A percentile compares a stretch with the other conserved stretches of the same genome.
Evolutionary conservation across 2,113 vertebrate species (phyloP).

Genomic region (Collichthys lucidus): DNA sequence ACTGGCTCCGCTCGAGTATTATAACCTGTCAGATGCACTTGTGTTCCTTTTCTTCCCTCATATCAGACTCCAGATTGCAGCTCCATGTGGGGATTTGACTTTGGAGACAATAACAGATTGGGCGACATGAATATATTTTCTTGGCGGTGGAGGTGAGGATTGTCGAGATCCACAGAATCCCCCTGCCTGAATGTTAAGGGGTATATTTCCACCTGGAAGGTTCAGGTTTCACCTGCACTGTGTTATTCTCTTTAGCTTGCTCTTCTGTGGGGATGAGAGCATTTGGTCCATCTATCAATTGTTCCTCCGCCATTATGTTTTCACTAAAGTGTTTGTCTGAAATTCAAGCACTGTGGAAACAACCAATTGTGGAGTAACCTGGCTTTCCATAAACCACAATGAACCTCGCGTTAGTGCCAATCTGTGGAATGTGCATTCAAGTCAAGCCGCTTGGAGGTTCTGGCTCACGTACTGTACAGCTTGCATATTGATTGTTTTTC

Average conservation of each 20-base stretch:
- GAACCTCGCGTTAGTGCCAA: conserved; percentile 62
- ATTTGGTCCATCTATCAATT: conserved; percentile 63
- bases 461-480: conserved; percentile 36
- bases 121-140: conserved; percentile 32
- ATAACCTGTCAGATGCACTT: conserved; percentile 41
- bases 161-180: conserved; percentile 31
- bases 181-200: conserved; percentile 52
- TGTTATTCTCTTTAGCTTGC: conserved; percentile 55
- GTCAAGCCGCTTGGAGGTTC: conserved; percentile 41
- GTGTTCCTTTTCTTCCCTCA: conserved; percentile 14
- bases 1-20: conserved; percentile 4
- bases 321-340: conserved; percentile 59
- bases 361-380: conserved; percentile 58
- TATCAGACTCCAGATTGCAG: conserved; percentile 6
- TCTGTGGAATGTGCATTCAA: conserved; percentile 62
- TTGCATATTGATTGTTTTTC: conserved; percentile 28
- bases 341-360: conserved; percentile 60
- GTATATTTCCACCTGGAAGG: conserved; percentile 58
- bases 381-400: conserved; percentile 68
- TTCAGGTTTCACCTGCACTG: conserved; percentile 34
- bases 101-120: conserved; percentile 24
- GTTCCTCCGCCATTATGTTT: conserved; percentile 57
- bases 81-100: conserved; percentile 19
- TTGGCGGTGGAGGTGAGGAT: conserved; percentile 35
- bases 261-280: conserved; percentile 61